These are phyloP conservation scores for Anastatus disparis DNA, from an alignment of 1,140 invertebrate genomes.

Conservation along the genomic window DNA sequence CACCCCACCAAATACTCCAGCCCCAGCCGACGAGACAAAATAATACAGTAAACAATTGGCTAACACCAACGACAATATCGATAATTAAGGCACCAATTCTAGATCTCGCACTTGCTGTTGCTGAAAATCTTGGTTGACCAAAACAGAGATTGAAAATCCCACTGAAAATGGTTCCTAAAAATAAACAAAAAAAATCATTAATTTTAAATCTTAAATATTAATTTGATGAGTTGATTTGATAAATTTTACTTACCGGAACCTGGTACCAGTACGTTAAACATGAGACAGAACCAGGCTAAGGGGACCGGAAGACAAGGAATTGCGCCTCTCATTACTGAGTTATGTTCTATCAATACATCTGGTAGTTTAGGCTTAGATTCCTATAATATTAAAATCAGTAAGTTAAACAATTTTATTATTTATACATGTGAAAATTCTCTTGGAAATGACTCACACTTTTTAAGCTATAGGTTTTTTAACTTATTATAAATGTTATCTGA, in stretches of 20 bases:
- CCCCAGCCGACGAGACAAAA: constrained; percentile 97
- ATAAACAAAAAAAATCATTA: too few relatives aligned
- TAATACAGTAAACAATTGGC: constrained; percentile 91
- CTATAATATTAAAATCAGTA: constrained; percentile 64
- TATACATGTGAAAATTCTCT: too few relatives aligned
- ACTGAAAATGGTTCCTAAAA: constrained; percentile 85
- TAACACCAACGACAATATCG: constrained; percentile 84
- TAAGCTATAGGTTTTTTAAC: too few relatives aligned
- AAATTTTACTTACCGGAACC: constrained; percentile 78
- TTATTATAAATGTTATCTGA: too few relatives aligned
- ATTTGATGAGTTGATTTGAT: background rate
- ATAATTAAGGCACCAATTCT: constrained; percentile 83
- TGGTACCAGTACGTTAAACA: constrained; percentile 87
- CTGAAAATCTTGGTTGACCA: constrained; percentile 86
- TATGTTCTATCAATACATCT: constrained; percentile 79
- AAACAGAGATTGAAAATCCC: constrained; percentile 88
- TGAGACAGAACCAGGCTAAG: constrained; percentile 85
- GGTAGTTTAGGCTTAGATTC: constrained; percentile 85
- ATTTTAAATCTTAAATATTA: constrained; percentile 11
- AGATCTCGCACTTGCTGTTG: constrained; percentile 75
- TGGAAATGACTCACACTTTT: too few relatives aligned
- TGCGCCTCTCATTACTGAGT: constrained; percentile 85
- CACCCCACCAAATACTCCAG: constrained; percentile 96
- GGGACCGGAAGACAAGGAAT: constrained; percentile 88
- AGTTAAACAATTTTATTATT: too few relatives aligned